Evolutionary conservation across 2,113 vertebrate species (phyloP).

Genomic region (Colistium nudipinnis): DNA sequence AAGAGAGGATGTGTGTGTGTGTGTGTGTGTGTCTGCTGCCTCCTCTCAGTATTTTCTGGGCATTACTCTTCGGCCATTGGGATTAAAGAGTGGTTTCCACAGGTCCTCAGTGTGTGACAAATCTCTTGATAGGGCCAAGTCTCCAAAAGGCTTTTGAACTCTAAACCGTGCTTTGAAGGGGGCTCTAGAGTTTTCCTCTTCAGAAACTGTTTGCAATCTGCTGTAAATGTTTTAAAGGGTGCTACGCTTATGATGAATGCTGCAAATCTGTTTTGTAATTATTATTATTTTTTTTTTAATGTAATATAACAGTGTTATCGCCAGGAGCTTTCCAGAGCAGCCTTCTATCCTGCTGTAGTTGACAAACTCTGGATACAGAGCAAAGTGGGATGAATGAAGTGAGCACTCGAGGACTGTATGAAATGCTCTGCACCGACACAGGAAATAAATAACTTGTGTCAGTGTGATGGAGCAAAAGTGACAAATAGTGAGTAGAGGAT

Average conservation of each 20-base stretch:
- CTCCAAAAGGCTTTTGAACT: conserved; percentile 47
- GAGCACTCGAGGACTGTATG: neutral
- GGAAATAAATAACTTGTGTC: conserved; percentile 37
- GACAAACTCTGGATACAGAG: neutral
- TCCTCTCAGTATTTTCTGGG: conserved; percentile 32
- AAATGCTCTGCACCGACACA: neutral
- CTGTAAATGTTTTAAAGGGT: conserved; percentile 1
- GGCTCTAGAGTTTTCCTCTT: conserved; percentile 18
- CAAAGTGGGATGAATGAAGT: neutral
- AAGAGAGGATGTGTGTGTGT: neutral
- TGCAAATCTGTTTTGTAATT: conserved; percentile 5
- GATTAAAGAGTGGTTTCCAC: conserved; percentile 58
- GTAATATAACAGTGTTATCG: neutral
- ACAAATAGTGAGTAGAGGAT: conserved; percentile 30
- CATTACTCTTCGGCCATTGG: conserved; percentile 31
- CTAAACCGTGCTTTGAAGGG: conserved; percentile 19
- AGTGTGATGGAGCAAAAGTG: conserved; percentile 25
- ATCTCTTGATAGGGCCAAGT: conserved; percentile 53
- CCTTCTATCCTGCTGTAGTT: neutral
- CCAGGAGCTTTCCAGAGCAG: neutral
- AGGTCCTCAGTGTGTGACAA: conserved; percentile 58
- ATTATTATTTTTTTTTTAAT: neutral
- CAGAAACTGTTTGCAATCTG: neutral
- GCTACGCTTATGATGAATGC: neutral
- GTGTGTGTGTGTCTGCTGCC: neutral